These are phyloP conservation scores for Rana temporaria DNA, from an alignment of 2,113 vertebrate species.

Conservation along the genomic window DNA sequence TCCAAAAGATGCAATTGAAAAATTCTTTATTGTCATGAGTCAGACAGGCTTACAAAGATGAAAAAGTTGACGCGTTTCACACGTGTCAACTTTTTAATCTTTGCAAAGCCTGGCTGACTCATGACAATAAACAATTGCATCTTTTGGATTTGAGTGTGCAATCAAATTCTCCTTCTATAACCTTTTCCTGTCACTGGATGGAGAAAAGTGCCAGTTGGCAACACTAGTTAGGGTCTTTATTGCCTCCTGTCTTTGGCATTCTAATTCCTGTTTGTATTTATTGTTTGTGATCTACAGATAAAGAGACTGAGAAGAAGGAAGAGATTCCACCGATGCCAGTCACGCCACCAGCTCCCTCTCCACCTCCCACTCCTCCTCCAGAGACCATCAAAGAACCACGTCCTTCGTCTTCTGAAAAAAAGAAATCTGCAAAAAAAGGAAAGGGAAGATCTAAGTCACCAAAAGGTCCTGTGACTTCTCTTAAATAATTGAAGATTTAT, in stretches of 20 bases:
- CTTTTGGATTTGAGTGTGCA: too few relatives aligned
- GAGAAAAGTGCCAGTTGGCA: too few relatives aligned
- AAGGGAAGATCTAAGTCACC: conserved; percentile 47
- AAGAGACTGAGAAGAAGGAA: conserved; percentile 60
- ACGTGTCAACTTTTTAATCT: too few relatives aligned
- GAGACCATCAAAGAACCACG: conserved; percentile 62
- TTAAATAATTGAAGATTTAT: conserved; percentile 1
- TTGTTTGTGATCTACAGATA: conserved; percentile 48
- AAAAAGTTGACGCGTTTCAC: too few relatives aligned
- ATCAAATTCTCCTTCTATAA: too few relatives aligned
- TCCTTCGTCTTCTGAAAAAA: neutral
- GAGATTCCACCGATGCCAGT: neutral
- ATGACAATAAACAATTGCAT: too few relatives aligned
- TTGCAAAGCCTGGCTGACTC: too few relatives aligned
- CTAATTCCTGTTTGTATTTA: neutral
- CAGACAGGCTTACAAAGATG: too few relatives aligned
- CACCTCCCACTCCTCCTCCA: neutral
- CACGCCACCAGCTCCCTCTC: neutral
- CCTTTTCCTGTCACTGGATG: too few relatives aligned
- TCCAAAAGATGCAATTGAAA: too few relatives aligned
- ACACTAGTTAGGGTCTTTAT: neutral
- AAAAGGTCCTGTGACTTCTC: conserved; percentile 64
- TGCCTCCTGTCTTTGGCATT: neutral
- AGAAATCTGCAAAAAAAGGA: conserved; percentile 41
- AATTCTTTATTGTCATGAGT: too few relatives aligned